Conservation (phyloP, 2,888 invertebrate species). For the Chrysolina oricalcia region DNA sequence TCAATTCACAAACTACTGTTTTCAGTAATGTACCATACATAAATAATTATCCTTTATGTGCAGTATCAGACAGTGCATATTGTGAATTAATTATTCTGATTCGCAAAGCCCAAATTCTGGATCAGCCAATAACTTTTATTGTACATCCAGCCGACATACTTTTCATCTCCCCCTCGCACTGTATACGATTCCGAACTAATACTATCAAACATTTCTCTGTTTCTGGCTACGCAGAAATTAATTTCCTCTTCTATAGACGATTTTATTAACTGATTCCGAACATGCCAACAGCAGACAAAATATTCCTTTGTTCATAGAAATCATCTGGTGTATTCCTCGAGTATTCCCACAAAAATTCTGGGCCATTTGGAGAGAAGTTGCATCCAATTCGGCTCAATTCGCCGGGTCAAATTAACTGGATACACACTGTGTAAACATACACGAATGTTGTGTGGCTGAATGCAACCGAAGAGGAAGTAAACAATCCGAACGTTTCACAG, state of each 20-base stretch:
- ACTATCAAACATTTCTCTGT: not conserved
- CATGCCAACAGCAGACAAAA: slow-evolving; percentile 44
- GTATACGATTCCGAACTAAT: not conserved
- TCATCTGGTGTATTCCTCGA: slow-evolving; percentile 40
- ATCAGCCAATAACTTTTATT: no score
- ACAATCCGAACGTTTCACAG: no score
- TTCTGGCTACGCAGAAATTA: slow-evolving; percentile 41
- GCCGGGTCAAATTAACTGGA: slow-evolving; percentile 31
- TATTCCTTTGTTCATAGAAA: slow-evolving; percentile 33
- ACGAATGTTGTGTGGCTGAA: not conserved
- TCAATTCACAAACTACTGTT: no score
- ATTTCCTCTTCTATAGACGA: slow-evolving; percentile 40
- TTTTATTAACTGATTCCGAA: slow-evolving; percentile 45
- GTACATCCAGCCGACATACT: no score
- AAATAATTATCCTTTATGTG: no score
- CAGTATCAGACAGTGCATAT: no score
- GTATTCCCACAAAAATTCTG: slow-evolving; percentile 43
- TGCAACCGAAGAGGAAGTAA: not conserved
- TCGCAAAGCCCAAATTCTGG: no score
- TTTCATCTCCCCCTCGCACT: no score
- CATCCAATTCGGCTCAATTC: slow-evolving; percentile 41
- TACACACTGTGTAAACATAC: not conserved
- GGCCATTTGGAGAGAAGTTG: slow-evolving; percentile 39
- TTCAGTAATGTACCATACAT: no score
- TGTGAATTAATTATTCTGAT: no score